Base-by-base conservation (phyloP, 2,113 vertebrate species). In the Ameiurus melas region DNA sequence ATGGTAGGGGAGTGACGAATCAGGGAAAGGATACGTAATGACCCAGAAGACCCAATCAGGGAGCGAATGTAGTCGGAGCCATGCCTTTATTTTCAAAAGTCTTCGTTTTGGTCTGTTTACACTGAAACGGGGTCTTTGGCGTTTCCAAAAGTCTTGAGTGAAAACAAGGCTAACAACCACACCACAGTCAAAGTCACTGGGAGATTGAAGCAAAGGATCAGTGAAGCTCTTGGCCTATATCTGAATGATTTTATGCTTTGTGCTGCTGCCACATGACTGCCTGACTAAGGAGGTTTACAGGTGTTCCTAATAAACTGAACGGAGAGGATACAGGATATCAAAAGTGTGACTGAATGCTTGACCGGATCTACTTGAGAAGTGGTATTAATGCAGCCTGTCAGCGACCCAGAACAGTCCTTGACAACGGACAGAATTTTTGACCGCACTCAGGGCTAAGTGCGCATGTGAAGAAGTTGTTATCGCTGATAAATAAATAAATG, bases 401-500 rank as follows among this genome's bases (percentile, higher is more conserved):
- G 36, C 9, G 19, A 75, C 36, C 19, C 3, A 43, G 71, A 43
- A 22, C 19, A 53, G 75, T 25, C 5, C 75, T 2, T 79, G 75
- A n/a, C 47, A 27, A 79, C 0, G 9, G 27, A 33, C 53, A 25
- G 47, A n/a, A n/a, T 79, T n/a, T 47, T 47, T 47, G 43, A 47
- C 43, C 6, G 43, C 43, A 33, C 27, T 12, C 17, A 33, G n/a
- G 78, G n/a, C 51, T 33, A 33, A 33, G n/a, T 25, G 53, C 33
- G 80, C 55, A 82, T 60, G 80, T 60, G 39, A 82, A 82, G 80
- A 33, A 7, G 78, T 84, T 58, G 77, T 86, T 78, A 20, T 85
- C 55, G 39, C 62, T 90, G 90, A 93, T 94, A 58, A 93, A 94
- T 94, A 92, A 94, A 93, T 93, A 62, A 93, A 92, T 79, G 89